These are phyloP conservation scores for Microplitis demolitor DNA, from an alignment of 1,140 invertebrate species.

Conservation along the genomic window DNA sequence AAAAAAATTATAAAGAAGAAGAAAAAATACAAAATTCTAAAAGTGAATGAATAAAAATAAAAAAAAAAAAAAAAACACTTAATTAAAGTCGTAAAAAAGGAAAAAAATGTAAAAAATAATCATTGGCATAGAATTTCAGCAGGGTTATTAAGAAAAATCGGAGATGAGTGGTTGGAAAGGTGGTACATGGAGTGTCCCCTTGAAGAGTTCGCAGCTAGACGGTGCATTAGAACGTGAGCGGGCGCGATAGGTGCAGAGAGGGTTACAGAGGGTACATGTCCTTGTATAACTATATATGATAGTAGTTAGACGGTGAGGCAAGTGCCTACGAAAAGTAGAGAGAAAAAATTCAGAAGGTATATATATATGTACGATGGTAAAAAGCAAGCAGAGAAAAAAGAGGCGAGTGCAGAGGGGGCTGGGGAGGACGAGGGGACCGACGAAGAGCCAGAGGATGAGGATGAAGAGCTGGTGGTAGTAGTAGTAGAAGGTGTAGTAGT, in stretches of 20 bases:
- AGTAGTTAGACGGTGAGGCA: background rate
- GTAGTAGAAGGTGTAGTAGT: constrained; percentile 38
- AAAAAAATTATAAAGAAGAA: background rate
- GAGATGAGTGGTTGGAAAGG: constrained; percentile 1
- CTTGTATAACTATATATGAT: background rate
- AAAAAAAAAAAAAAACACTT: too few species aligned
- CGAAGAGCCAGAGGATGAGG: constrained; percentile 13
- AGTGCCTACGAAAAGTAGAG: background rate
- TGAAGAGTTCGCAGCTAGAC: constrained; percentile 14
- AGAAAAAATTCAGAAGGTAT: background rate
- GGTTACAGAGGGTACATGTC: too few species aligned
- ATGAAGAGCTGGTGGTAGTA: constrained; percentile 26
- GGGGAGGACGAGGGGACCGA: constrained; percentile 39
- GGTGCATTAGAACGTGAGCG: constrained; percentile 11
- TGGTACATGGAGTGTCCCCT: constrained; percentile 8
- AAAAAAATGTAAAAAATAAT: background rate
- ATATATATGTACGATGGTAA: constrained; percentile 1
- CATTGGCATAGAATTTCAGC: background rate
- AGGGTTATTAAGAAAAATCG: constrained; percentile 33
- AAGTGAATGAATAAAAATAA: background rate
- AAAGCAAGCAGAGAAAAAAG: constrained; percentile 28
- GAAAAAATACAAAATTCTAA: constrained; percentile 24
- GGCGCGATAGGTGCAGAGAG: background rate
- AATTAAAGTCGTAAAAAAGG: too few species aligned
- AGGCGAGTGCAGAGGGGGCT: constrained; percentile 35